Percentiles rank a stretch among this genome's conserved stretches.
These are phyloP conservation scores for Drosophila anceps DNA, from an alignment of 2,888 invertebrate species.

Conservation along the genomic window DNA sequence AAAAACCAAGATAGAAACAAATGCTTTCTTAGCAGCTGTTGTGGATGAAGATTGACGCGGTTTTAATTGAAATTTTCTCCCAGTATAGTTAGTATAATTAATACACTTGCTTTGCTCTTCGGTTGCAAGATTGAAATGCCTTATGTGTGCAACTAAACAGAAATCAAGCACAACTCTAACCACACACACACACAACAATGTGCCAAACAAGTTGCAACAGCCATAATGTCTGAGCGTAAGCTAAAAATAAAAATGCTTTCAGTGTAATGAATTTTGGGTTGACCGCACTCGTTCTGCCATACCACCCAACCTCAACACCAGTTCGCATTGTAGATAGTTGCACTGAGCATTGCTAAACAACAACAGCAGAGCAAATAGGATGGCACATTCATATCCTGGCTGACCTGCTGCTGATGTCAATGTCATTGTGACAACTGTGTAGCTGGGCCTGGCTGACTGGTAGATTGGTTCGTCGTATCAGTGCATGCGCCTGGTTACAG, in stretches of 20 bases:
- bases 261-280: conserved; percentile 65
- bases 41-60: conserved; percentile 34
- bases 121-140: conserved; percentile 23
- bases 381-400: conserved; percentile 58
- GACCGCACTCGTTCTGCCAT: conserved; percentile 27
- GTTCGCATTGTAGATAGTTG: conserved; percentile 25
- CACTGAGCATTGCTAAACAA: conserved; percentile 6
- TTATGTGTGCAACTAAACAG: conserved; percentile 1
- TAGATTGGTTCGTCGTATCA: conserved; percentile 29
- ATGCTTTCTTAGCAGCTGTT: conserved; percentile 5
- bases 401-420: conserved; percentile 55
- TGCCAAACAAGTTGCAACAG: conserved; percentile 29
- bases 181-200: conserved; percentile 18
- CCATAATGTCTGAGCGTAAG: conserved; percentile 30
- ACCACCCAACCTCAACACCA: conserved; percentile 11
- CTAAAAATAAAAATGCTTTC: conserved; percentile 72
- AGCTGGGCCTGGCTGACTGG: conserved; percentile 9
- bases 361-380: conserved; percentile 42
- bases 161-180: conserved; percentile 25
- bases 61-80: conserved; percentile 46
- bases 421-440: conserved; percentile 64
- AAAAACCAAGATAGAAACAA: not conserved
- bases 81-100: conserved; percentile 14
- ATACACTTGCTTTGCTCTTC: conserved; percentile 1
- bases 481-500: conserved; percentile 21